These are phyloP conservation scores for Drosophila biarmipes DNA, from an alignment of 1,140 invertebrate genomes.

Conservation along the genomic window DNA sequence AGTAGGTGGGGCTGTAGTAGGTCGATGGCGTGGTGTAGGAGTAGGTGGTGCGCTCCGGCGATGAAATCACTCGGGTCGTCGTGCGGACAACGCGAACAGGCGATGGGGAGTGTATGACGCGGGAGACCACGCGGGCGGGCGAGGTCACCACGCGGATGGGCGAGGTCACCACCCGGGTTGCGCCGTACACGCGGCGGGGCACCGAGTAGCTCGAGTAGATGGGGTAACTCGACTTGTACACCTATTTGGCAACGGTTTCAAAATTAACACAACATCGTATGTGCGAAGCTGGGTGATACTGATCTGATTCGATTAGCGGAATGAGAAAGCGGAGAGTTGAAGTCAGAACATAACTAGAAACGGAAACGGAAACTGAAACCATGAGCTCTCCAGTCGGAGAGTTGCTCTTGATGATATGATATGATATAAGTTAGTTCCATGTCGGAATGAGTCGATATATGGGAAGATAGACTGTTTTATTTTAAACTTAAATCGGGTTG, in stretches of 20 bases:
- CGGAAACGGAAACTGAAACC: slow-evolving; percentile 15
- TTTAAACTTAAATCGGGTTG: too few relatives aligned
- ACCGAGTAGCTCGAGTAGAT: slow-evolving; percentile 84
- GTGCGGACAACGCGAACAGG: slow-evolving; percentile 85
- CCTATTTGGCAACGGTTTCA: slow-evolving; percentile 58
- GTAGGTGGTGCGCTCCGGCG: slow-evolving; percentile 74
- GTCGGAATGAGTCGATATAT: neutral
- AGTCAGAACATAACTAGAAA: slow-evolving; percentile 9
- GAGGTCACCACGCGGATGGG: slow-evolving; percentile 81
- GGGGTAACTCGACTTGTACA: slow-evolving; percentile 83
- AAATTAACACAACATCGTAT: slow-evolving; percentile 46
- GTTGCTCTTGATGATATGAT: slow-evolving; percentile 2
- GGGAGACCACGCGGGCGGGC: slow-evolving; percentile 80
- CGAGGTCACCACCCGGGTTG: slow-evolving; percentile 72
- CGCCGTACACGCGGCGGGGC: slow-evolving; percentile 85
- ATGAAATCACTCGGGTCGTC: slow-evolving; percentile 86
- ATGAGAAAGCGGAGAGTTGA: slow-evolving; percentile 21
- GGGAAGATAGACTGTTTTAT: too few relatives aligned
- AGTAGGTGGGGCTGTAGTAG: slow-evolving; percentile 68
- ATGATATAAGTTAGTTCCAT: neutral
- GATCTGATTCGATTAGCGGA: slow-evolving; percentile 1
- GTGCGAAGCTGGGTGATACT: neutral
- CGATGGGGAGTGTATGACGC: slow-evolving; percentile 85
- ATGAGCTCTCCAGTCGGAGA: slow-evolving; percentile 6
- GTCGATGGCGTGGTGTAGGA: slow-evolving; percentile 70